phyloP scores from a whole-genome alignment of 2,797 vertebrate species.

The Myioborus melanocephalus region DNA sequence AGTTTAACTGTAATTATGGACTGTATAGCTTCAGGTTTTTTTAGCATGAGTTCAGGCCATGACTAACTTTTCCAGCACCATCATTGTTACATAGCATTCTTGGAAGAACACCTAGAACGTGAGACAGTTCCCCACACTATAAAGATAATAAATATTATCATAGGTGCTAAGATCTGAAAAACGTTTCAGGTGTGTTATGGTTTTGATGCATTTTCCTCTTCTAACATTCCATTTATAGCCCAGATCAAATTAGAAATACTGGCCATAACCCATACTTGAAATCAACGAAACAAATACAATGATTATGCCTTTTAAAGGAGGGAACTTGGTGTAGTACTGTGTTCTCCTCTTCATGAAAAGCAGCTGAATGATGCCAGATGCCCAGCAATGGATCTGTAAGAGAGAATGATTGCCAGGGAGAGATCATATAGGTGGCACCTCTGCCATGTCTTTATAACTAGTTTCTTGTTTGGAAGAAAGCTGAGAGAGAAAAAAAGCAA shows the following conservation, averaged over 20 bases:
- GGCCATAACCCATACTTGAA: neutral
- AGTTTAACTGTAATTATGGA: neutral
- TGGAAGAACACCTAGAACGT: neutral
- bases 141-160: neutral
- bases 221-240: neutral
- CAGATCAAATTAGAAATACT: neutral
- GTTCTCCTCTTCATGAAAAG: neutral
- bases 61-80: neutral
- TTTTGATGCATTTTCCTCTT: neutral
- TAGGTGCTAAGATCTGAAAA: neutral
- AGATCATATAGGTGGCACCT: too few species aligned
- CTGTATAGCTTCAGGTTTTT: neutral
- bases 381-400: neutral
- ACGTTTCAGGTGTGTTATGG: neutral
- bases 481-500: neutral
- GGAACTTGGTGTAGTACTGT: neutral
- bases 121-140: neutral
- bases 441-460: neutral
- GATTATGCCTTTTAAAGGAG: neutral
- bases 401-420: neutral
- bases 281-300: neutral
- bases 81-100: neutral
- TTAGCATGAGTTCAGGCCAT: neutral
- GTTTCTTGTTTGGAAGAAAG: neutral
- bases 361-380: fast-evolving